Evolutionary conservation across 1,140 invertebrate species (phyloP), one percentile per base, ranked within the genome.

Genomic region (Fopius arisanus): DNA sequence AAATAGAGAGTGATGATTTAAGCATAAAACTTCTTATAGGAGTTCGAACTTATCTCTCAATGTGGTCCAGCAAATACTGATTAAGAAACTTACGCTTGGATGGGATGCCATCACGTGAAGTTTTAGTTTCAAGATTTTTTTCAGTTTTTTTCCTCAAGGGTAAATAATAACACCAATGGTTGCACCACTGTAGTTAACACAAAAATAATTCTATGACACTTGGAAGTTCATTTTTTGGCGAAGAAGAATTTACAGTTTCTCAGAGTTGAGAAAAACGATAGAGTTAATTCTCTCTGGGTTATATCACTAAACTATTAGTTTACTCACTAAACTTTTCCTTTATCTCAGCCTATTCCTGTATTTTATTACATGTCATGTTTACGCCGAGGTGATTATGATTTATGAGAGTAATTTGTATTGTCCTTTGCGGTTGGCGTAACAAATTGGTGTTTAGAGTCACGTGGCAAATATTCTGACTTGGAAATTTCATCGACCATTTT

Each of bases 71-170:
- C 19, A 48, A 75, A 12, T 12, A 40, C 10, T 16, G 31, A 59
- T 37, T 65, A n/a, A 74, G 41, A 62, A 26, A 75, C 81, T 79
- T 67, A 84, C 83, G 81, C 81, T 84, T 68, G 77, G 77, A 67
- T 77, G 67, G 76, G 79, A 77, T 82, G 84, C 83, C 83, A 84
- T 84, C 80, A 82, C 83, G 78, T 73, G 76, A 68, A 68, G 40
- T 66, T 65, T 74, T 70, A 31, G 23, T 48, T 19, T 31, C 59
- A 74, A 48, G 26, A 37, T 33, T 69, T 31, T 12, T 29, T 59
- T 62, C 9, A 65, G 6, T 59, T 59, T 59, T 26, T 59, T 2
- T 16, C 43, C 12, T 51, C 43, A 21, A 51, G 2, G n/a, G 7
- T 21, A 9, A 28, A 28, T 2, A 19, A 4, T n/a, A n/a, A n/a